These are phyloP conservation scores for Trichogramma evanescens DNA, from an alignment of 2,888 invertebrate species.

Conservation along the genomic window DNA sequence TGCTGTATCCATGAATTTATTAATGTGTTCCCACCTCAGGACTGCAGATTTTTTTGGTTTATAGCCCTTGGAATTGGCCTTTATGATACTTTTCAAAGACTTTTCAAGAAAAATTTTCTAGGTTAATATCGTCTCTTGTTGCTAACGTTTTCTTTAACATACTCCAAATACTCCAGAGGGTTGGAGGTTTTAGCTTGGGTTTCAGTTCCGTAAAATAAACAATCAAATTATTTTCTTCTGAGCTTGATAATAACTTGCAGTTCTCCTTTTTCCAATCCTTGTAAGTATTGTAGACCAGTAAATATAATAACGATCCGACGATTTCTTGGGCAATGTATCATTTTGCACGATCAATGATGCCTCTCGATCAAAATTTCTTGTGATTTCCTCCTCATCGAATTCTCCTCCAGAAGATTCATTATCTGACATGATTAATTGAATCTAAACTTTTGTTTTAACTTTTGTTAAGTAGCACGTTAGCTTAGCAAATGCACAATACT, in stretches of 20 bases:
- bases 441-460: constrained; percentile 15
- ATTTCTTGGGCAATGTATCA: constrained; percentile 5
- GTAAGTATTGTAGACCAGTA: constrained; percentile 1
- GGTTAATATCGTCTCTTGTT: neutral
- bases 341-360: constrained; percentile 5
- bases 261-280: constrained; percentile 4
- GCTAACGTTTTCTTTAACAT: constrained; percentile 5
- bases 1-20: constrained; percentile 20
- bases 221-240: constrained; percentile 4
- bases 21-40: constrained; percentile 22
- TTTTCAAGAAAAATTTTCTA: constrained; percentile 8
- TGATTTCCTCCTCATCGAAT: constrained; percentile 4
- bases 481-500: neutral
- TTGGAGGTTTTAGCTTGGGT: neutral
- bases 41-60: constrained; percentile 22
- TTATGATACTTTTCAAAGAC: constrained; percentile 4
- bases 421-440: neutral
- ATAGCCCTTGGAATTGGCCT: constrained; percentile 17
- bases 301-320: neutral
- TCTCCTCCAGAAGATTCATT: constrained; percentile 1
- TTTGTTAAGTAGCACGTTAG: constrained; percentile 14
- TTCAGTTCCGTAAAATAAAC: constrained; percentile 4
- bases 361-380: constrained; percentile 2
- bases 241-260: neutral
- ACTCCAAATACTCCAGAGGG: constrained; percentile 4